These are phyloP conservation scores for Temnothorax curvispinosus DNA, from an alignment of 1,140 invertebrate species.

Conservation along the genomic window DNA sequence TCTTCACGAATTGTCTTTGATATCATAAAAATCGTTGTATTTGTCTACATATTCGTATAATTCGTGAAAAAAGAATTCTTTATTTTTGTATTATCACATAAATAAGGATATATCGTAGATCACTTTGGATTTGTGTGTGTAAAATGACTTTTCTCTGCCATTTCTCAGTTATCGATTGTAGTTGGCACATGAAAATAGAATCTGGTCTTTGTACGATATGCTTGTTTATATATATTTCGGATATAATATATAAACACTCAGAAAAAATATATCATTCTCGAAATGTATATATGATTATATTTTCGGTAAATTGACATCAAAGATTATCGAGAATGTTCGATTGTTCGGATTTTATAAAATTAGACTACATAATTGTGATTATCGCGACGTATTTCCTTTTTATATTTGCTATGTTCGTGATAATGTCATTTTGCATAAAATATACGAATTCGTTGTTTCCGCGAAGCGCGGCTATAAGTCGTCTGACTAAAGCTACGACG, in stretches of 20 bases:
- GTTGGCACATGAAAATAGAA: slow-evolving; percentile 27
- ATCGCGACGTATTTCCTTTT: neutral
- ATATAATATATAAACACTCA: neutral
- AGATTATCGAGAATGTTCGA: slow-evolving; percentile 11
- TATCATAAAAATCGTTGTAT: slow-evolving; percentile 39
- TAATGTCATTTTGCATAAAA: neutral
- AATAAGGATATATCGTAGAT: neutral
- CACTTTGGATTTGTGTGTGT: neutral
- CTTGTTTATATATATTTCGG: neutral
- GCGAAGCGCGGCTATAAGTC: neutral
- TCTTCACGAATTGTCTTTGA: slow-evolving; percentile 1
- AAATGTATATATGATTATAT: neutral
- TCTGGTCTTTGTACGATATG: slow-evolving; percentile 14
- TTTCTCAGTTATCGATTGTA: neutral
- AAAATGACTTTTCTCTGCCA: slow-evolving; percentile 21
- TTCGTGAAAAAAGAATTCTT: neutral
- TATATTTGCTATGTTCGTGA: neutral
- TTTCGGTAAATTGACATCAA: neutral
- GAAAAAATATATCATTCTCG: slow-evolving; percentile 10
- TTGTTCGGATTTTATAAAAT: neutral
- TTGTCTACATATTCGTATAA: neutral
- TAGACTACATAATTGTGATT: neutral
- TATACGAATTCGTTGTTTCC: neutral
- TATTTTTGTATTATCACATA: neutral
- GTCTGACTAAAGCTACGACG: slow-evolving; percentile 16